These are phyloP conservation scores for Coenonympha glycerion DNA, from an alignment of 2,888 invertebrate genomes.

Conservation along the genomic window DNA sequence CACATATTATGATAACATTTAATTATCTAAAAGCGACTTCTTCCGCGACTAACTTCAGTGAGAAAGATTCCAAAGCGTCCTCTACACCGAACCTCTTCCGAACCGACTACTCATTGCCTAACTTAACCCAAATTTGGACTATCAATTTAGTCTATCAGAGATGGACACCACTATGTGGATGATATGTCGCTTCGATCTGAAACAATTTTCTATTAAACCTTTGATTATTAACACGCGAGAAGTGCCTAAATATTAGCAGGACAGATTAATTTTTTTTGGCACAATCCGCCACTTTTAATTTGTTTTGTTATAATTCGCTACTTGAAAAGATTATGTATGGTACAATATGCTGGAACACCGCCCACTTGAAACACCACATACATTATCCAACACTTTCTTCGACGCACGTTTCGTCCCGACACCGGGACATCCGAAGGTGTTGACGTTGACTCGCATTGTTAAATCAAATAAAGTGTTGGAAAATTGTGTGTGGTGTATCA, in stretches of 20 bases:
- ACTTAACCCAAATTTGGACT: constrained; percentile 42
- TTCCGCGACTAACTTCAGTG: constrained; percentile 69
- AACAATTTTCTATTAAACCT: constrained; percentile 71
- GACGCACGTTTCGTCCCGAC: too few relatives aligned
- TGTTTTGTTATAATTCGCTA: too few relatives aligned
- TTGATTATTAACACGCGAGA: constrained; percentile 61
- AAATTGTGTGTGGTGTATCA: too few relatives aligned
- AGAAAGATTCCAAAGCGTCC: constrained; percentile 73
- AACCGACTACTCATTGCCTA: constrained; percentile 26
- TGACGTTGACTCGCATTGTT: too few relatives aligned
- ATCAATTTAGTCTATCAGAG: constrained; percentile 49
- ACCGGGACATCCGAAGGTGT: too few relatives aligned
- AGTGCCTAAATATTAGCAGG: constrained; percentile 62
- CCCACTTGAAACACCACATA: too few relatives aligned
- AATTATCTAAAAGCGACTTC: constrained; percentile 66
- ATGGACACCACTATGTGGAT: constrained; percentile 67
- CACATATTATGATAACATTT: constrained; percentile 64
- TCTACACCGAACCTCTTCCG: constrained; percentile 28
- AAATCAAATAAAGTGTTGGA: too few relatives aligned
- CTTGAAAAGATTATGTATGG: too few relatives aligned
- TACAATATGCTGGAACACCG: too few relatives aligned
- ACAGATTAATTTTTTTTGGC: too few relatives aligned
- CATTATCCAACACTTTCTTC: too few relatives aligned
- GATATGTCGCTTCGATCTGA: constrained; percentile 63
- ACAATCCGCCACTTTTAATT: too few relatives aligned